phyloP scores from a whole-genome alignment of 2,888 invertebrate species.

The Lepetodrilus schrolli region DNA sequence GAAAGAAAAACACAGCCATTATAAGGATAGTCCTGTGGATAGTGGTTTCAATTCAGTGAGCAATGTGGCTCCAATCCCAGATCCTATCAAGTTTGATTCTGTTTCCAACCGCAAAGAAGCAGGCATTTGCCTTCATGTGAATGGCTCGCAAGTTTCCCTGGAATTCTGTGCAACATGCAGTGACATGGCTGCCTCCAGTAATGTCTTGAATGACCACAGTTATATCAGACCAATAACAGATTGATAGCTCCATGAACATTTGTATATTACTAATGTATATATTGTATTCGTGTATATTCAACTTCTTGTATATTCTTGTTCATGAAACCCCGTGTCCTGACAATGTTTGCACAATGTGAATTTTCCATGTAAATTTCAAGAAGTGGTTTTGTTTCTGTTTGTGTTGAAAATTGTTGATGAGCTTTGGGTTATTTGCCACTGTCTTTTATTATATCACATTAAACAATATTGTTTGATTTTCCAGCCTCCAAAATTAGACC shows the following conservation, averaged over 20 bases:
- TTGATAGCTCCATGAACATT: no score
- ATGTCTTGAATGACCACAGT: constrained; percentile 7
- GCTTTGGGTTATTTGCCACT: not conserved
- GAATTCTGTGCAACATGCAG: constrained; percentile 53
- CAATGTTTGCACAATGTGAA: not conserved
- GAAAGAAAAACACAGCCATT: no score
- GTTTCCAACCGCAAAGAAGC: no score
- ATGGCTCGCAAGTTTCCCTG: constrained; percentile 48
- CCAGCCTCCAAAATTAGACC: not conserved
- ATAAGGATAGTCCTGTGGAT: no score
- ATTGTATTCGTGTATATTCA: no score
- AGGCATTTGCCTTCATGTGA: constrained; percentile 57
- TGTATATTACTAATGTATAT: not conserved
- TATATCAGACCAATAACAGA: not conserved
- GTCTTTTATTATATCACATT: not conserved
- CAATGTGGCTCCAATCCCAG: no score
- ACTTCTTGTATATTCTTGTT: no score
- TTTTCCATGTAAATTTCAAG: not conserved
- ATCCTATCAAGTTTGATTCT: no score
- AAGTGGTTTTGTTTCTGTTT: no score
- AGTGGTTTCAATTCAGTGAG: no score
- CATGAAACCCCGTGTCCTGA: no score
- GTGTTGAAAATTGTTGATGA: no score
- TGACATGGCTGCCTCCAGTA: constrained; percentile 37
- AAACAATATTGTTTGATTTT: constrained; percentile 17